Conservation (phyloP, 2,888 invertebrate species). For the Drosophila leonis region DNA sequence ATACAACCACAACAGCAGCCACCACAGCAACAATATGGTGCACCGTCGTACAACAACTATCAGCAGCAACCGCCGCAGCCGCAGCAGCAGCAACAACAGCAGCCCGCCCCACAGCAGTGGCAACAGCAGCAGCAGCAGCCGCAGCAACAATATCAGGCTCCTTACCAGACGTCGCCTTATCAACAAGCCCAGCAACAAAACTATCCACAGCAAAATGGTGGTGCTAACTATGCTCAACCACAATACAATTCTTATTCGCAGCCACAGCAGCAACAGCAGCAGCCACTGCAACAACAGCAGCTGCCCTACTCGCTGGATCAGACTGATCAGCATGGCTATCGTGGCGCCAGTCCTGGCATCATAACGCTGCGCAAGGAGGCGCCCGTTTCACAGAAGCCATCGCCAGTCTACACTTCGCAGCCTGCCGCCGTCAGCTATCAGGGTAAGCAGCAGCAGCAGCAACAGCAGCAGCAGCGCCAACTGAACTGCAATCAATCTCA, state of each 20-base stretch:
- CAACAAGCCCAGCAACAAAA: slow-evolving; percentile 68
- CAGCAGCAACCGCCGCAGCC: slow-evolving; percentile 58
- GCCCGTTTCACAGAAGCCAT: slow-evolving; percentile 91
- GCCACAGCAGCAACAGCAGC: slow-evolving; percentile 74
- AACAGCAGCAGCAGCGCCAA: background rate
- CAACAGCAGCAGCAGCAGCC: slow-evolving; percentile 60
- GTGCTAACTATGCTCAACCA: slow-evolving; percentile 75
- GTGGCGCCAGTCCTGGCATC: slow-evolving; percentile 86
- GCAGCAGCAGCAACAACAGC: slow-evolving; percentile 54
- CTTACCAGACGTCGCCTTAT: slow-evolving; percentile 67
- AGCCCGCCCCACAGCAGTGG: slow-evolving; percentile 43
- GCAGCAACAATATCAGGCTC: slow-evolving; percentile 62
- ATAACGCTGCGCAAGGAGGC: slow-evolving; percentile 89
- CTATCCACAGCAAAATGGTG: slow-evolving; percentile 81
- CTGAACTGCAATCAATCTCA: background rate
- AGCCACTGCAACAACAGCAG: slow-evolving; percentile 48
- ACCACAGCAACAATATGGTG: slow-evolving; percentile 77
- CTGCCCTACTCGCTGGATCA: slow-evolving; percentile 79
- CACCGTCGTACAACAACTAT: slow-evolving; percentile 66
- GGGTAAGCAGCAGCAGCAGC: slow-evolving; percentile 85
- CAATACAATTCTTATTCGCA: slow-evolving; percentile 85
- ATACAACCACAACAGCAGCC: slow-evolving; percentile 41
- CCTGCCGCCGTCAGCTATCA: slow-evolving; percentile 91
- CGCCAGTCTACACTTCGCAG: slow-evolving; percentile 92
- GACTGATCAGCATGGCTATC: slow-evolving; percentile 76